Percentiles rank a stretch among this genome's conserved stretches.
These are phyloP conservation scores for Amphiprion ocellaris DNA, from an alignment of 2,113 vertebrate species.

Conservation along the genomic window DNA sequence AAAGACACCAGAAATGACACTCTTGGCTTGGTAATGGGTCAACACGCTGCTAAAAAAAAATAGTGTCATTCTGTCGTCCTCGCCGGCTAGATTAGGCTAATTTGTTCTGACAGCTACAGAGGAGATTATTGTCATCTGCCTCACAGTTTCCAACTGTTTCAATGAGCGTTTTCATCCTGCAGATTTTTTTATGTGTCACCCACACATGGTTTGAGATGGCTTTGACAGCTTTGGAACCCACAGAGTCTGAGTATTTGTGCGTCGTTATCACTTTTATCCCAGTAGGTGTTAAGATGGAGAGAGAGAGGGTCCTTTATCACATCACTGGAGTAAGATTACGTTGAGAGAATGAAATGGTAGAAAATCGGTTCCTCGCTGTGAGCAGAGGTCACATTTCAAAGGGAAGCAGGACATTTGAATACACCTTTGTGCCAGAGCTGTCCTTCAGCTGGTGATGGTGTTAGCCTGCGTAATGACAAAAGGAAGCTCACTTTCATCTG, in stretches of 20 bases:
- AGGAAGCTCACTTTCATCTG: constrained; percentile 65
- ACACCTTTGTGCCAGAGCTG: constrained; percentile 29
- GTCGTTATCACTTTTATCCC: constrained; percentile 31
- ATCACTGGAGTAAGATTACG: constrained; percentile 24
- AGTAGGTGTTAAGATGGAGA: constrained; percentile 21
- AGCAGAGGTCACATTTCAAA: constrained; percentile 64
- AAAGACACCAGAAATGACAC: not conserved
- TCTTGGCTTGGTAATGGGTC: not conserved
- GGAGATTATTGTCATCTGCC: not conserved
- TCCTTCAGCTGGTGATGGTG: constrained; percentile 55
- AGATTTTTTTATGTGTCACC: constrained; percentile 8
- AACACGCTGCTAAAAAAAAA: not conserved
- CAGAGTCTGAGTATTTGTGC: constrained; percentile 11
- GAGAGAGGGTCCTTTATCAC: constrained; percentile 5
- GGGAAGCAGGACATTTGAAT: constrained; percentile 45
- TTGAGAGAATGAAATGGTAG: constrained; percentile 26
- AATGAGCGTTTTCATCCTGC: constrained; percentile 4
- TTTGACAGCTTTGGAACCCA: constrained; percentile 25
- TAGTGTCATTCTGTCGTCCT: not conserved
- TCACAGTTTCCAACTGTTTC: constrained; percentile 16
- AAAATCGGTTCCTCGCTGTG: constrained; percentile 5
- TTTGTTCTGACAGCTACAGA: constrained; percentile 23
- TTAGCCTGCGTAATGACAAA: constrained; percentile 52
- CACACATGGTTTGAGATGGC: constrained; percentile 8
- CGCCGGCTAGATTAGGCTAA: not conserved